phyloP scores from a whole-genome alignment of 2,888 invertebrate genomes.

The Halictus quadricinctus region DNA sequence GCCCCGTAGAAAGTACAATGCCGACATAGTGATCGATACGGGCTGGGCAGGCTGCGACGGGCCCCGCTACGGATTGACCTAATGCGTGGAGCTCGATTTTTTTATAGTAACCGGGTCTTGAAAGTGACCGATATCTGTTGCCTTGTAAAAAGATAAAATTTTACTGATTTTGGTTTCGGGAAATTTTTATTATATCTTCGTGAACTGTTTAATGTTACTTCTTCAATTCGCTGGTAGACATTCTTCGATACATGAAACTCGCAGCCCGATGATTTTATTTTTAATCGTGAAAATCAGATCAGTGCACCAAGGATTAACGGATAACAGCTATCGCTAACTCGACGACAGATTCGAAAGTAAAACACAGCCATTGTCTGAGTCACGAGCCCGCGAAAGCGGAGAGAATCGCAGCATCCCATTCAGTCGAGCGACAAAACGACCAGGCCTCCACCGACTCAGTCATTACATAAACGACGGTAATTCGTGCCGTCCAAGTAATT shows the following conservation, averaged over 20 bases:
- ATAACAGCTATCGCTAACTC: neutral
- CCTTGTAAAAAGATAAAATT: neutral
- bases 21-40: conserved; percentile 25
- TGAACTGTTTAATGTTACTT: too few species aligned
- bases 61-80: neutral
- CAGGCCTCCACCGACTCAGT: neutral
- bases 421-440: conserved; percentile 7
- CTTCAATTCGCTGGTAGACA: neutral
- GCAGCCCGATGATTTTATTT: neutral
- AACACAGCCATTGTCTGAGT: conserved; percentile 9
- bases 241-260: neutral
- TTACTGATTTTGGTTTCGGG: too few species aligned
- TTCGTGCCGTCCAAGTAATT: conserved; percentile 53
- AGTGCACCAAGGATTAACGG: neutral
- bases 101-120: neutral
- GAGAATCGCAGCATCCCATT: conserved; percentile 23
- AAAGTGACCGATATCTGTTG: neutral
- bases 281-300: neutral
- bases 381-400: conserved; percentile 25
- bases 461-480: conserved; percentile 57
- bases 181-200: neutral
- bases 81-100: neutral
- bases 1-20: conserved; percentile 39
- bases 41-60: neutral
- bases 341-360: conserved; percentile 16